Conservation (phyloP, 2,113 vertebrate genomes). For the Monopterus albus region DNA sequence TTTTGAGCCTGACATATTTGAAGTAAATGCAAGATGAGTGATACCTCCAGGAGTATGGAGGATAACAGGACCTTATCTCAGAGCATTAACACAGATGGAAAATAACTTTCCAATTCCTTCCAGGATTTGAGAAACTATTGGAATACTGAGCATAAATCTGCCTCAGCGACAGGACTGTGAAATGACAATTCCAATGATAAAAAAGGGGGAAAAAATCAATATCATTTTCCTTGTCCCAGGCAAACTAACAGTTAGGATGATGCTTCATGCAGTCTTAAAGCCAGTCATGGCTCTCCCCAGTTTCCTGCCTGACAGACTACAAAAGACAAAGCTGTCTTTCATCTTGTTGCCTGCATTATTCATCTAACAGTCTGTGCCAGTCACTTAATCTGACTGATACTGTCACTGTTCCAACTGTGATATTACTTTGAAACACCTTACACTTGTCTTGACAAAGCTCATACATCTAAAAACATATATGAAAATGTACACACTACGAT, state of each 20-base stretch:
- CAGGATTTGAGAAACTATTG: slow-evolving; percentile 23
- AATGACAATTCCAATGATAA: slow-evolving; percentile 66
- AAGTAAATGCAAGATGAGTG: background rate
- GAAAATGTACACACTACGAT: slow-evolving; percentile 10
- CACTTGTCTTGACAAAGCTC: background rate
- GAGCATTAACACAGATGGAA: background rate
- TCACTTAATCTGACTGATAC: slow-evolving; percentile 70
- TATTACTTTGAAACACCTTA: slow-evolving; percentile 40
- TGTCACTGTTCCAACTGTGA: slow-evolving; percentile 53
- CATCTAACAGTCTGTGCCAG: slow-evolving; percentile 55
- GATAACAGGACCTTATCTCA: slow-evolving; percentile 10
- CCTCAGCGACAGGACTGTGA: slow-evolving; percentile 38
- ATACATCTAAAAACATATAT: slow-evolving; percentile 10
- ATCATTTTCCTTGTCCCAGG: slow-evolving; percentile 36
- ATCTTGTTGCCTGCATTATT: slow-evolving; percentile 71
- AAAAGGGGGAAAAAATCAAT: slow-evolving; percentile 49
- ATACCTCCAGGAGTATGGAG: background rate
- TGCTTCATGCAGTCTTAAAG: slow-evolving; percentile 52
- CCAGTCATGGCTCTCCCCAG: slow-evolving; percentile 42
- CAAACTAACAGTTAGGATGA: slow-evolving; percentile 62
- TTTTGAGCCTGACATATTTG: slow-evolving; percentile 4
- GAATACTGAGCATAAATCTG: slow-evolving; percentile 5
- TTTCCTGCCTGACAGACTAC: slow-evolving; percentile 66
- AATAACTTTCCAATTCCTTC: background rate
- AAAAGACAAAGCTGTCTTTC: slow-evolving; percentile 70